Percentiles rank a stretch among this genome's conserved stretches.
phyloP scores from a whole-genome alignment of 2,113 vertebrate genomes.

The Pipra filicauda region DNA sequence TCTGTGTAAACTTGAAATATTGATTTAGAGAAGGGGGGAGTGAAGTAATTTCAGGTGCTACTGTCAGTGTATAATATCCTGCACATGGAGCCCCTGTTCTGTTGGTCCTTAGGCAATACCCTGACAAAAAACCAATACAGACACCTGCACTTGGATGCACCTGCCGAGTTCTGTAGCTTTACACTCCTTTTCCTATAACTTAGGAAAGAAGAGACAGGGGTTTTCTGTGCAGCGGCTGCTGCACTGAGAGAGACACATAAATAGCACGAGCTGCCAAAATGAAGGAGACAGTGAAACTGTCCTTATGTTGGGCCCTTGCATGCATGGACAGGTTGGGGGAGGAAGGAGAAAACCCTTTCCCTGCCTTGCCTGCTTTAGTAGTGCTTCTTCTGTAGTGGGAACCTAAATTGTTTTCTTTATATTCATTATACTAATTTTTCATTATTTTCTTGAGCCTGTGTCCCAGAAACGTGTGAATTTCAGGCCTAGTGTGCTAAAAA shows the following conservation, averaged over 20 bases:
- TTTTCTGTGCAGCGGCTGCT: not conserved
- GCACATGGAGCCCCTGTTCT: not conserved
- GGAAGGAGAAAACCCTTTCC: not conserved
- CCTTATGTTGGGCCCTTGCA: not conserved
- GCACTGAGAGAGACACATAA: not conserved
- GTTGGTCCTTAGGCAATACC: not conserved
- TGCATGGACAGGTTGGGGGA: not conserved
- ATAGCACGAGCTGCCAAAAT: not conserved
- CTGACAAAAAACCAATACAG: not conserved
- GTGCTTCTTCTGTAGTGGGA: not conserved
- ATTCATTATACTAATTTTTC: not conserved
- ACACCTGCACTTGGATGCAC: slow-evolving; percentile 6
- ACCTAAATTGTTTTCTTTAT: not conserved
- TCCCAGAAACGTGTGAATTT: not conserved
- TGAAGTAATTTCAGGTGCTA: not conserved
- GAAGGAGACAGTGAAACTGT: not conserved
- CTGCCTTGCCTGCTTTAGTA: not conserved
- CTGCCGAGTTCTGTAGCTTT: not conserved
- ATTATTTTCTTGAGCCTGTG: not conserved
- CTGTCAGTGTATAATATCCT: not conserved
- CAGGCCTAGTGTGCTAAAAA: not conserved
- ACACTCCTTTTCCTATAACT: not conserved
- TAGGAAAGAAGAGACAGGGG: not conserved
- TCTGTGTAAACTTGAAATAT: slow-evolving; percentile 33
- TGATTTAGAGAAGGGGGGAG: not conserved